Base-by-base conservation (phyloP, 2,113 vertebrate genomes). In the Labrus mixtus region DNA sequence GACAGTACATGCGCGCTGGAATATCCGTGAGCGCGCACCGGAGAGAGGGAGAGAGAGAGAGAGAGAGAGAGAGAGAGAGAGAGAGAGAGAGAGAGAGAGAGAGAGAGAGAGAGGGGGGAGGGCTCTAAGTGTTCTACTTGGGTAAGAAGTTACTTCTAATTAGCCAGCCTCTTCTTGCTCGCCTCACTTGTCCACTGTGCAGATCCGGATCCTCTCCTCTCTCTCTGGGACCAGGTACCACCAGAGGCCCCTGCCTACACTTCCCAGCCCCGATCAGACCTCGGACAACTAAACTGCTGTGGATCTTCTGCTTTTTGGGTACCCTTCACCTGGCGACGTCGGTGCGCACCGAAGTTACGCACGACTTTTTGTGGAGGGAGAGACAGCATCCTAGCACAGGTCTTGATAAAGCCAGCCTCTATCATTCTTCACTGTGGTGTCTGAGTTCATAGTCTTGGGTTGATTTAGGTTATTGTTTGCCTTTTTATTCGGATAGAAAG, bases 61-160 rank as follows among this genome's bases (percentile, higher is more conserved):
- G 33, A 46, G 73, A 51, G 23, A 39, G 58, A 23, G 66, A 22
- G 71, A 57, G 66, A 63, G 54, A 53, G 58, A 56, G 63, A 55
- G 63, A 53, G 70, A 67, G 71, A 76, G 57, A 50, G 73, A 69
- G 81, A 59, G 66, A 69, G 80, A 77, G 69, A 63, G 81, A 54
- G 78, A 56, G 78, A 59, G 81, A 48, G 73, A 63, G 73, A 16
- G 73, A 51, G 67, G 74, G 72, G 82, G 91, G 91, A 91, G 90
- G 91, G 86, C 76, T 89, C 81, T 91, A 82, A 36, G 88, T 83
- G 81, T 90, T 90, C 86, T 91, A 92, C 91, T 92, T 89, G 76
- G 83, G 83, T 91, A 90, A 92, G 90, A 91, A 93, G 84, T 93
- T 89, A 79, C 86, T 90, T 95, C 85, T 95, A 95, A 95, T 95